Evolutionary conservation across 2,113 vertebrate genomes (phyloP).

Genomic region (Monopterus albus): DNA sequence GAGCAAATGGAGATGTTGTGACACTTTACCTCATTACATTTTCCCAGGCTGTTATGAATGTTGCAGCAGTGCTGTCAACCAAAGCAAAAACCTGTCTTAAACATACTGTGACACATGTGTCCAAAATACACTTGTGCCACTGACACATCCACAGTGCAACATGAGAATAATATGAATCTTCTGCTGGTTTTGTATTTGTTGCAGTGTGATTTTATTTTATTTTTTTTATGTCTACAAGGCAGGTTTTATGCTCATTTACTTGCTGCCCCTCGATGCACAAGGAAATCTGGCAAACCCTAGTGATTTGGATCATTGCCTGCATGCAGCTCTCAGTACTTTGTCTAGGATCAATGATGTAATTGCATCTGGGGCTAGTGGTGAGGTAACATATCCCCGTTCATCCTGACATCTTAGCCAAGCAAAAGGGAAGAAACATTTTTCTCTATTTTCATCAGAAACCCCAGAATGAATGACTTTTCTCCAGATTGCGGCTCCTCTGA

Average conservation of each 20-base stretch:
- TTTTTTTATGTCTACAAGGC: constrained; percentile 34
- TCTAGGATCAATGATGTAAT: constrained; percentile 28
- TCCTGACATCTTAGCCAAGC: constrained; percentile 25
- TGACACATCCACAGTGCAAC: constrained; percentile 4
- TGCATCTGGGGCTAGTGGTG: constrained; percentile 18
- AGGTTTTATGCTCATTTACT: constrained; percentile 43
- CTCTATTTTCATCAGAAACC: constrained; percentile 42
- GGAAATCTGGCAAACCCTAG: constrained; percentile 19
- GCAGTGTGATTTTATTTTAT: constrained; percentile 7
- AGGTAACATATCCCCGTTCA: constrained; percentile 25
- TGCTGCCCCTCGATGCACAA: constrained; percentile 8
- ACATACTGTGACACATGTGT: constrained; percentile 49
- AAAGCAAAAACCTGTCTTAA: constrained; percentile 63
- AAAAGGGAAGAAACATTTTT: constrained; percentile 10
- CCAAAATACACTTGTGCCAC: constrained; percentile 13
- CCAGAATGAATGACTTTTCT: constrained; percentile 26
- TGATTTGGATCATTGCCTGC: constrained; percentile 24
- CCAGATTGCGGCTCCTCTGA: constrained; percentile 32
- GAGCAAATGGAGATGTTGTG: constrained; percentile 79
- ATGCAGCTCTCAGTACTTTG: constrained; percentile 17
- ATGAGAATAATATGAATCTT: constrained; percentile 33
- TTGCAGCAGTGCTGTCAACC: constrained; percentile 74
- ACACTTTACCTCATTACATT: constrained; percentile 83
- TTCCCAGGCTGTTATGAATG: constrained; percentile 70
- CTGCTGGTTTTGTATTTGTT: constrained; percentile 37